Evolutionary conservation across 2,888 invertebrate genomes (phyloP).

Genomic region (Archaeoteleia sp.): DNA sequence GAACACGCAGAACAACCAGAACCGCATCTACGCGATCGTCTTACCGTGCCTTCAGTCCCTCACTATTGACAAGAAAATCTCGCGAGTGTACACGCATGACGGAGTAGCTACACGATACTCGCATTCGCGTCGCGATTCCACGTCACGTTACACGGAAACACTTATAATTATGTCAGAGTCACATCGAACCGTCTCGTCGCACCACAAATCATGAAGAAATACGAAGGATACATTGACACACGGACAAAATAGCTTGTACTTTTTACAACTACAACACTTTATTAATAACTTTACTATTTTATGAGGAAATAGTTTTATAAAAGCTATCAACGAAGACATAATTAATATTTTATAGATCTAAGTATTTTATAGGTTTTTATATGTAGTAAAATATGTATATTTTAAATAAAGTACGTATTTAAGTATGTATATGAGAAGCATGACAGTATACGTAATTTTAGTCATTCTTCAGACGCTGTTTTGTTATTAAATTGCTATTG

Average conservation of each 20-base stretch:
- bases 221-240: constrained; percentile 24
- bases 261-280: too few relatives aligned
- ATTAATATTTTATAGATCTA: too few relatives aligned
- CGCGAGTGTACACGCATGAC: constrained; percentile 44
- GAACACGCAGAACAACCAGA: constrained; percentile 52
- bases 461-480: too few relatives aligned
- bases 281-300: too few relatives aligned
- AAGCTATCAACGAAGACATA: too few relatives aligned
- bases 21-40: constrained; percentile 50
- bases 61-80: constrained; percentile 49
- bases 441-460: too few relatives aligned
- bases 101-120: constrained; percentile 32
- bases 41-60: constrained; percentile 45
- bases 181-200: constrained; percentile 3
- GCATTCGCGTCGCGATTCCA: constrained; percentile 25
- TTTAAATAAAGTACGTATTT: too few relatives aligned
- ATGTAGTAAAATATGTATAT: too few relatives aligned
- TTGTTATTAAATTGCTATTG: too few relatives aligned
- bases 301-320: too few relatives aligned
- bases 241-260: constrained; percentile 6
- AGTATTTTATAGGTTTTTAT: too few relatives aligned
- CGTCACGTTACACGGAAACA: constrained; percentile 38
- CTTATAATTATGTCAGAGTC: constrained; percentile 29
- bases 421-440: too few relatives aligned
- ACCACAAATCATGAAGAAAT: neutral